Base-by-base conservation (phyloP, 1,140 invertebrate genomes). In the Drosophila santomea region DNA sequence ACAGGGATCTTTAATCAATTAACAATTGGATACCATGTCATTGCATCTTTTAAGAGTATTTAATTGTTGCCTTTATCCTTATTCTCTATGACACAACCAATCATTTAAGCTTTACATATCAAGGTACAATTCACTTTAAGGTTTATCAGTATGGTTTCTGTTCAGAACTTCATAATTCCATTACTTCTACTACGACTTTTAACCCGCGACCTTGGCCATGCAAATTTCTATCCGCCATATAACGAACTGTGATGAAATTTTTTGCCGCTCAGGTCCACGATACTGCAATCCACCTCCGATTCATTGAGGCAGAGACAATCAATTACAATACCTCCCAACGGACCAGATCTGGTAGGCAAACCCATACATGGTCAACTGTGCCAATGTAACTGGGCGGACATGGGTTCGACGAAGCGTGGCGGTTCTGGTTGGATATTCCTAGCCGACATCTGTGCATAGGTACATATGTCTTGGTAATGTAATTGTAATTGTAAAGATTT, bases 271-370 rank as follows among this genome's bases (percentile, higher is more conserved):
- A 57, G 36, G 14, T 11, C 56, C 25, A 43, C 20, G 48, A 51
- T 14, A 56, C 43, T 45, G 20, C 20, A 54, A 58, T 75, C 44
- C 51, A 50, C 56, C 47, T 66, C 55, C 69, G 38, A 74, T 41
- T 64, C 79, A 52, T 41, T 61, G 58, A 39, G 48, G 74, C 68
- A 47, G 67, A 78, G 68, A 82, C 79, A 82, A 82, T 82, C 79
- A 82, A 82, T 82, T 82, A 81, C 79, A 82, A 82, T 82, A 82
- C 68, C 68, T 51, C 47, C 62, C n/a, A 14, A 23, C 14, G 17
- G 60, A 63, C 25, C 60, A 32, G 58, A 41, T 57, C 55, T 35
- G 8, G 55, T 50, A 69, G 44, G 47, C 48, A 41, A 35, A 36
- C 58, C 45, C 59, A 52, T 35, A 39, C 50, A 48, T 48, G 59